phyloP scores from a whole-genome alignment of 53 echinoderm and acorn worm genomes.

The Holothuria leucospilota region DNA sequence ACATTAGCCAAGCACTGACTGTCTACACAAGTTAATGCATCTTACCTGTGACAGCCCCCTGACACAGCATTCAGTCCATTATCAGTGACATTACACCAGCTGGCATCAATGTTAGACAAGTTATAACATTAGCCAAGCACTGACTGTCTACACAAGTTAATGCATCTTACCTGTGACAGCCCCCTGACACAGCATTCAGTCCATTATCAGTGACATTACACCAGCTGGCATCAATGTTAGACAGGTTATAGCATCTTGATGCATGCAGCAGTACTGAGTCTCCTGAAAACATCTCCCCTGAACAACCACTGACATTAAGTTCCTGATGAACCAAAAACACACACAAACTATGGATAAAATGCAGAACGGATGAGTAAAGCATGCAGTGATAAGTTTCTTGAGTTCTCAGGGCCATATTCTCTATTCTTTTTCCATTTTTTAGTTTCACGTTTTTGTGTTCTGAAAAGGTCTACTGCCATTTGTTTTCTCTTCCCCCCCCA shows the following conservation, averaged over 20 bases:
- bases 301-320: constrained; percentile 88
- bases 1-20: no score
- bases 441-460: no score
- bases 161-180: constrained; percentile 71
- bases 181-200: constrained; percentile 73
- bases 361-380: neutral
- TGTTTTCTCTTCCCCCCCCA: no score
- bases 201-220: constrained; percentile 93
- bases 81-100: neutral
- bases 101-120: no score
- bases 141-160: no score
- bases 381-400: no score
- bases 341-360: neutral
- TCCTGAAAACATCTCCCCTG: constrained; percentile 77
- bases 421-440: no score
- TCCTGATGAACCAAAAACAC: constrained; percentile 57
- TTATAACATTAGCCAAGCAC: no score
- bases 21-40: neutral
- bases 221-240: constrained; percentile 86
- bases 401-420: no score
- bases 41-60: constrained; percentile 30
- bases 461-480: no score
- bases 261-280: constrained; percentile 86
- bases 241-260: constrained; percentile 75
- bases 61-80: no score